Percentiles rank a stretch among this genome's conserved stretches.
These are phyloP conservation scores for Myxocyprinus asiaticus DNA, from an alignment of 2,113 vertebrate species.

Conservation along the genomic window DNA sequence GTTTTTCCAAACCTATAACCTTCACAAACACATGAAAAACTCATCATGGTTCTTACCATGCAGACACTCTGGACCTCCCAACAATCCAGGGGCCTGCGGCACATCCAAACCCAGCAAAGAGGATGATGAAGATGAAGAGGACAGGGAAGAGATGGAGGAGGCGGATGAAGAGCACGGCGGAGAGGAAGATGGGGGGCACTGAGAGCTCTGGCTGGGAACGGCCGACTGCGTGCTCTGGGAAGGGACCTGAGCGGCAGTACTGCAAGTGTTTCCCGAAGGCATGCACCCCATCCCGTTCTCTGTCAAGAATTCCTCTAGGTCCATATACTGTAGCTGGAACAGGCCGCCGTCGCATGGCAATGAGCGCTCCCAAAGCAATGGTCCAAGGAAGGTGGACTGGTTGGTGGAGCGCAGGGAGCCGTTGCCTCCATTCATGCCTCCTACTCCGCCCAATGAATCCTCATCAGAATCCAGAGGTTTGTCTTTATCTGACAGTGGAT, in stretches of 20 bases:
- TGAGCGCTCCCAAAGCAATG: constrained; percentile 79
- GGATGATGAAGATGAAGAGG: constrained; percentile 76
- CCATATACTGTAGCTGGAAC: constrained; percentile 83
- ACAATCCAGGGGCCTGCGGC: constrained; percentile 66
- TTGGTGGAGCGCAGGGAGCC: constrained; percentile 67
- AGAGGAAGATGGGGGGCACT: constrained; percentile 74
- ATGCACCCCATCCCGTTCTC: constrained; percentile 80
- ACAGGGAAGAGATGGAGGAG: constrained; percentile 73
- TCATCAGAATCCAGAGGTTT: constrained; percentile 74
- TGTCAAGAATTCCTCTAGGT: constrained; percentile 80
- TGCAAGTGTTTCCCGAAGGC: constrained; percentile 70
- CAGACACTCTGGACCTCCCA: constrained; percentile 74
- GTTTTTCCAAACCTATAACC: too few species aligned
- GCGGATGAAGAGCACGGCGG: constrained; percentile 71
- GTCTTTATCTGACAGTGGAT: constrained; percentile 70
- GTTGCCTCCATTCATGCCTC: constrained; percentile 54
- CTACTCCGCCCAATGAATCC: constrained; percentile 61
- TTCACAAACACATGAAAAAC: too few species aligned
- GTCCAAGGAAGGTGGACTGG: constrained; percentile 78
- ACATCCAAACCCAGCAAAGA: constrained; percentile 75
- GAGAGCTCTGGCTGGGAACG: constrained; percentile 79
- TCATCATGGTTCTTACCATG: constrained; percentile 67
- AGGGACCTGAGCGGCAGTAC: constrained; percentile 74
- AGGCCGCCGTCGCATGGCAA: constrained; percentile 77
- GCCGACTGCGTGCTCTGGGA: constrained; percentile 78